phyloP scores from a whole-genome alignment of 1,140 invertebrate species.

The Temnothorax nylanderi region DNA sequence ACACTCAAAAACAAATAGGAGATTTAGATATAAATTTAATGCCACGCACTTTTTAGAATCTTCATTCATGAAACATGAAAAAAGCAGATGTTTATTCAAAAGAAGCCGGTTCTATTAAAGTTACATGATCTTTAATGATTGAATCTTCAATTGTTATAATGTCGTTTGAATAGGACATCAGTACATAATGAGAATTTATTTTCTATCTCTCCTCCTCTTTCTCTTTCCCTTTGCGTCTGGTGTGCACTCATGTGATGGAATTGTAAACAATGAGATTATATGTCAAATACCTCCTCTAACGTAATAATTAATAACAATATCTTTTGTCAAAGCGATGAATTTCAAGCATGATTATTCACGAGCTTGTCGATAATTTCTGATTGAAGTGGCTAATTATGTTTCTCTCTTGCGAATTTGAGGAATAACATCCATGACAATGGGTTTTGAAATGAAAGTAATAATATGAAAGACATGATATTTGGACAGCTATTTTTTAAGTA shows the following conservation, averaged over 20 bases:
- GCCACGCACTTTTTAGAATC: not conserved
- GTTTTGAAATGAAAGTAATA: conserved; percentile 11
- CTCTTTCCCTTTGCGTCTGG: conserved; percentile 31
- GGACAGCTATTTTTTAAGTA: not conserved
- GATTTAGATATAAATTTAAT: not conserved
- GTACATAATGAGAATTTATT: conserved; percentile 65
- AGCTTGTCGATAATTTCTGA: not conserved
- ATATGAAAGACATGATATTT: not conserved
- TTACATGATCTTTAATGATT: not conserved
- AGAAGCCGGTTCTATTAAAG: not conserved
- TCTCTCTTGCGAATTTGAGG: not conserved
- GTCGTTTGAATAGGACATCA: conserved; percentile 47
- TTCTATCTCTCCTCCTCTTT: not conserved
- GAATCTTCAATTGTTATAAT: conserved; percentile 37
- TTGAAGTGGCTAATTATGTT: not conserved
- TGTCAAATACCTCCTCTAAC: conserved; percentile 59
- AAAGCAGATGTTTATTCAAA: not conserved
- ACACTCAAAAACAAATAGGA: not conserved
- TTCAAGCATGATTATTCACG: conserved; percentile 19
- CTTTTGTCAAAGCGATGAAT: not conserved
- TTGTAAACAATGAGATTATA: conserved; percentile 64
- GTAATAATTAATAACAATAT: conserved; percentile 54
- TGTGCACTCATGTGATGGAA: conserved; percentile 48
- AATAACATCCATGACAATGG: not conserved
- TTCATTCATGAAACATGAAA: not conserved